Evolutionary conservation across 2,797 vertebrate genomes (phyloP).

Genomic region (Smutsia temminckii): DNA sequence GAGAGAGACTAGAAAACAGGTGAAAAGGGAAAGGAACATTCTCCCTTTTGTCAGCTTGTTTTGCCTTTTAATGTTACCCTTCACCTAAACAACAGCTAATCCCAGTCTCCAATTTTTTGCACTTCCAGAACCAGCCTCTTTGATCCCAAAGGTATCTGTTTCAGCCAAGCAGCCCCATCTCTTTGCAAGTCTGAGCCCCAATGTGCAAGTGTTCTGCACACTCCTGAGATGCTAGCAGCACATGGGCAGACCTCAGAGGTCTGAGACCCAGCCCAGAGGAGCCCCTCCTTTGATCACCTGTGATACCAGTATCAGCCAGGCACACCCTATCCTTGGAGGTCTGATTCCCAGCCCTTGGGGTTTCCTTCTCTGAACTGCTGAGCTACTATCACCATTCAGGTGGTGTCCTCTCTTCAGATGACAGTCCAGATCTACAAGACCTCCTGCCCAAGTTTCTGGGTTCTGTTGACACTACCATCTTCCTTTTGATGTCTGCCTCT

Average conservation of each 20-base stretch:
- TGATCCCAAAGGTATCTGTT: background rate
- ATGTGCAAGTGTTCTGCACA: background rate
- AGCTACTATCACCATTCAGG: background rate
- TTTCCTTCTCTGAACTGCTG: background rate
- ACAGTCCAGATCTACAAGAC: background rate
- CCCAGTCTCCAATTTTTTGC: background rate
- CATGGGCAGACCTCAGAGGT: fast-evolving
- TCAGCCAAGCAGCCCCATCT: background rate
- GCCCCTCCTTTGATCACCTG: background rate
- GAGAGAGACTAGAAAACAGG: background rate
- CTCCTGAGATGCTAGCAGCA: background rate
- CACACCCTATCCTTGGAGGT: background rate
- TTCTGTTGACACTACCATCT: background rate
- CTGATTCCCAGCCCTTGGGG: background rate
- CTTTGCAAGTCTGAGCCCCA: too few species aligned
- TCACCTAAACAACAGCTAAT: background rate
- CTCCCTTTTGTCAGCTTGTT: background rate
- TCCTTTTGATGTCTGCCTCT: background rate
- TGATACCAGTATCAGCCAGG: background rate
- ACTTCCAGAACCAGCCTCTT: background rate
- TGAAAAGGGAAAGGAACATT: background rate
- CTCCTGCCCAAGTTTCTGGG: background rate
- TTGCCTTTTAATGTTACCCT: background rate
- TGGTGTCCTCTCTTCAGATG: background rate
- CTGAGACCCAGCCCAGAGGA: background rate